phyloP scores from a whole-genome alignment of 2,113 vertebrate species.

The Rhinogobius similis region DNA sequence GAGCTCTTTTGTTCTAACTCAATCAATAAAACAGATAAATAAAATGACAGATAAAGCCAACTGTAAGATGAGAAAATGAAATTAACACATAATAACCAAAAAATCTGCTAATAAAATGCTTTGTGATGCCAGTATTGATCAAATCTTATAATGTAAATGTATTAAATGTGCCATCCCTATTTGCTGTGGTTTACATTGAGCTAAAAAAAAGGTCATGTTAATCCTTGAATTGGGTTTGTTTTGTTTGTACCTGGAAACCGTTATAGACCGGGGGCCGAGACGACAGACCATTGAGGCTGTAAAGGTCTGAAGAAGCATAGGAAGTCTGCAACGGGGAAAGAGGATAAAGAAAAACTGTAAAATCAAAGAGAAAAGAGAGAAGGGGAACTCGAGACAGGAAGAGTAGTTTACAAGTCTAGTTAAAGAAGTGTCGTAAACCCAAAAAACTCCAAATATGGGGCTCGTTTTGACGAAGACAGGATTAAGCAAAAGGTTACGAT shows the following conservation, averaged over 20 bases:
- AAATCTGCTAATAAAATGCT: too few relatives aligned
- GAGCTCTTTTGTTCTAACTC: too few relatives aligned
- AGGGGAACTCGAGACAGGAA: neutral
- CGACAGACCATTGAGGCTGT: slow-evolving; percentile 60
- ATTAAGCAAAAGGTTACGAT: neutral
- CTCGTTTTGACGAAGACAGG: neutral
- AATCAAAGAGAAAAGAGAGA: slow-evolving; percentile 2
- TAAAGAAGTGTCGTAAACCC: neutral
- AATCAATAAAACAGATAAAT: too few relatives aligned
- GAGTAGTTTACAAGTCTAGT: neutral
- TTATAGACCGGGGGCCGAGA: slow-evolving; percentile 66
- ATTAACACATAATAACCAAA: too few relatives aligned
- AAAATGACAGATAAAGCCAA: too few relatives aligned
- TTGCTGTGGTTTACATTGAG: neutral
- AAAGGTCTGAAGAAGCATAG: slow-evolving; percentile 68
- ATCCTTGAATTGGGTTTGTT: neutral
- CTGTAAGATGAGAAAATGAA: too few relatives aligned
- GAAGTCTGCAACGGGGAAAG: slow-evolving; percentile 48
- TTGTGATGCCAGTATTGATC: too few relatives aligned
- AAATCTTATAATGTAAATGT: too few relatives aligned
- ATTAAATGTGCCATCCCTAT: too few relatives aligned
- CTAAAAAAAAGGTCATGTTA: neutral
- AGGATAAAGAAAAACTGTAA: neutral
- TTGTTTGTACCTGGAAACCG: slow-evolving; percentile 70
- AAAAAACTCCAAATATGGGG: neutral